A percentile compares a stretch with the other conserved stretches of the same genome.
phyloP scores from a whole-genome alignment of 2,888 invertebrate genomes.

The Phlogophora meticulosa region DNA sequence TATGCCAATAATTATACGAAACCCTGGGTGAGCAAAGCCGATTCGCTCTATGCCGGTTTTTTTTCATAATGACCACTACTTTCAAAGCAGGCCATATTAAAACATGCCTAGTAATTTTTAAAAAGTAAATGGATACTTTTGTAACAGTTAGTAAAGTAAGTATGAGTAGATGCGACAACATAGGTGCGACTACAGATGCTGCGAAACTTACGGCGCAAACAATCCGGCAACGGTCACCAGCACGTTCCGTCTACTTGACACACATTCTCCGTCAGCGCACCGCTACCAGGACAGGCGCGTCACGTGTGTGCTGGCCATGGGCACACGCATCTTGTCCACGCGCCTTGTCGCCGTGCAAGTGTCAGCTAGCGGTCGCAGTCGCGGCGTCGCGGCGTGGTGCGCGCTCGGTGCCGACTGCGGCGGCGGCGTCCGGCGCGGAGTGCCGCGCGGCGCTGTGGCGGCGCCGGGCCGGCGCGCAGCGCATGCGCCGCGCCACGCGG shows the following conservation, averaged over 20 bases:
- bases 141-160: conserved; percentile 22
- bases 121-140: neutral
- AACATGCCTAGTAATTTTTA: no score
- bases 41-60: no score
- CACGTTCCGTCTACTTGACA: conserved; percentile 11
- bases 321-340: no score
- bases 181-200: neutral
- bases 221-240: conserved; percentile 8
- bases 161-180: conserved; percentile 16
- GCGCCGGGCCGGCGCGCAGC: conserved; percentile 32
- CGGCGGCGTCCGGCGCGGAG: conserved; percentile 46
- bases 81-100: no score
- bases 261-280: conserved; percentile 12
- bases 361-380: no score
- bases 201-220: conserved; percentile 37
- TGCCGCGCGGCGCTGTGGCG: conserved; percentile 47
- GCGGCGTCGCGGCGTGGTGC: no score
- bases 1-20: no score
- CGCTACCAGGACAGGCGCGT: neutral
- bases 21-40: no score
- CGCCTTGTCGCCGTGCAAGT: no score
- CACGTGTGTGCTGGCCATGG: neutral
- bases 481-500: conserved; percentile 23
- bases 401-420: conserved; percentile 29
- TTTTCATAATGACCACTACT: no score